Percentiles rank a stretch among this genome's conserved stretches.
phyloP scores from a whole-genome alignment of 2,113 vertebrate species.

The Syngnathus typhle region DNA sequence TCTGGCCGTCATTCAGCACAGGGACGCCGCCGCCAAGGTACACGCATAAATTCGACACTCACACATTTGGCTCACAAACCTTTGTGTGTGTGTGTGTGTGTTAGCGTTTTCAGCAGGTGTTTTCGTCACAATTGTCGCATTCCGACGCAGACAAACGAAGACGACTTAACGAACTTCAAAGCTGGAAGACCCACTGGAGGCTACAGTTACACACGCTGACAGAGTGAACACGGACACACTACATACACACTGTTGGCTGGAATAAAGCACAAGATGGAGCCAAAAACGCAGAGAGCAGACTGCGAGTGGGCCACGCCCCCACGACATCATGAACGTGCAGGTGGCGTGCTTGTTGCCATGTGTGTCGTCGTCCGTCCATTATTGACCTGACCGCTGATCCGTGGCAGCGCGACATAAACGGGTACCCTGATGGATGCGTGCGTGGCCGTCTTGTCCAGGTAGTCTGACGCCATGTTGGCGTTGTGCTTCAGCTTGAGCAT shows the following conservation, averaged over 20 bases:
- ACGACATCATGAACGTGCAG: neutral
- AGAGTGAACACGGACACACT: neutral
- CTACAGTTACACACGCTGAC: slow-evolving; percentile 30
- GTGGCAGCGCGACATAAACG: neutral
- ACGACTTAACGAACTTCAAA: slow-evolving; percentile 28
- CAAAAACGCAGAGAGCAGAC: too few species aligned
- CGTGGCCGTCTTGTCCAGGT: slow-evolving; percentile 68
- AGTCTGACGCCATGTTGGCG: slow-evolving; percentile 76
- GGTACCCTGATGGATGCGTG: slow-evolving; percentile 74
- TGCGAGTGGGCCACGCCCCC: neutral
- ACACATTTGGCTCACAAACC: neutral
- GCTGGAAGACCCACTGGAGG: slow-evolving; percentile 47
- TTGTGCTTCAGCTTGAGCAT: slow-evolving; percentile 71
- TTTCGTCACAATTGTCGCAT: neutral
- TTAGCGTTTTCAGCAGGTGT: slow-evolving; percentile 41
- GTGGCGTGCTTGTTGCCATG: too few species aligned
- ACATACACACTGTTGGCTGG: too few species aligned
- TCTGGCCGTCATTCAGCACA: slow-evolving; percentile 25
- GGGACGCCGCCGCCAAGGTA: slow-evolving; percentile 48
- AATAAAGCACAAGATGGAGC: too few species aligned
- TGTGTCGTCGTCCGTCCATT: too few species aligned
- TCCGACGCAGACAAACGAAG: slow-evolving; percentile 24
- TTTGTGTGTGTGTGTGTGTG: slow-evolving; percentile 12
- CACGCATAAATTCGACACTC: neutral
- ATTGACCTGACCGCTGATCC: too few species aligned